Evolutionary conservation across 2,888 invertebrate genomes (phyloP).

Genomic region (Epinotia bilunana): DNA sequence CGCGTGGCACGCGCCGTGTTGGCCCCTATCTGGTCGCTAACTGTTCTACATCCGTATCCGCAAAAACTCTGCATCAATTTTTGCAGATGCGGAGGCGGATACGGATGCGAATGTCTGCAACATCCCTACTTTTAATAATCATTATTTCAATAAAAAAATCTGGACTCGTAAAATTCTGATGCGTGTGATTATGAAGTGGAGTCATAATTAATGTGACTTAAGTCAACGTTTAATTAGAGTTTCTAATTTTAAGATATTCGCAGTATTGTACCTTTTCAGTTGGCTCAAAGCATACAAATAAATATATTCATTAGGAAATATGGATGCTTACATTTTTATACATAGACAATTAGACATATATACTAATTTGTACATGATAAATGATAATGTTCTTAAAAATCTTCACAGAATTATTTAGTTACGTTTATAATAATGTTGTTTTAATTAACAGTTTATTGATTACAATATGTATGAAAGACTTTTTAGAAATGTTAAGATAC

Average conservation of each 20-base stretch:
- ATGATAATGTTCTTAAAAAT: not conserved
- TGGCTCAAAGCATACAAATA: conserved; percentile 22
- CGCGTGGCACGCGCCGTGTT: no score
- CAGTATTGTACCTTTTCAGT: conserved; percentile 17
- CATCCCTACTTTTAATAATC: no score
- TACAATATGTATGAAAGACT: conserved; percentile 3
- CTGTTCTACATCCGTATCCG: no score
- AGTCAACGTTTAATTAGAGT: conserved; percentile 17
- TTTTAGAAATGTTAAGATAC: not conserved
- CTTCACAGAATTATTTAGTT: not conserved
- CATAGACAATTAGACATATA: conserved; percentile 13
- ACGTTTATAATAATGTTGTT: conserved; percentile 5
- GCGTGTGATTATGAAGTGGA: not conserved
- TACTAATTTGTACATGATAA: conserved; percentile 7
- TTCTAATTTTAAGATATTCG: conserved; percentile 13
- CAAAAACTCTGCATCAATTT: no score
- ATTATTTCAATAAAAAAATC: no score
- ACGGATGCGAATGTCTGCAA: no score
- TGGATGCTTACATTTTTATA: conserved; percentile 1
- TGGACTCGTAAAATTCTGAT: not conserved
- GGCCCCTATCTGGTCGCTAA: no score
- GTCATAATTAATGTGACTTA: not conserved
- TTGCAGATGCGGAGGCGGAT: no score
- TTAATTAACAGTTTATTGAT: not conserved
- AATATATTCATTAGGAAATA: not conserved